Evolutionary conservation across 2,888 invertebrate species (phyloP), one percentile per base, ranked within the genome.

Genomic region (Drosophila nr. medialis): DNA sequence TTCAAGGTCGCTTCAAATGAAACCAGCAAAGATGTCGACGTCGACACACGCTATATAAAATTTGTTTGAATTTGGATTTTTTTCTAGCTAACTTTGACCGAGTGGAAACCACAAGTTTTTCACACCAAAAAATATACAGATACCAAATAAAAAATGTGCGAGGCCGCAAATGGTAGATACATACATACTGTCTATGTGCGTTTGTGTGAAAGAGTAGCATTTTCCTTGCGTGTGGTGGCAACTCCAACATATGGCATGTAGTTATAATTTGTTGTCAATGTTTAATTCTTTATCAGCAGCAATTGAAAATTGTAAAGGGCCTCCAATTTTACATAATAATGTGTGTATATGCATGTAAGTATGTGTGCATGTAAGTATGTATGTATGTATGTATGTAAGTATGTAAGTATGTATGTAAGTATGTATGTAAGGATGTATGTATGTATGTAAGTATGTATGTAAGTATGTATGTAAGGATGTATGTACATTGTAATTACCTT

Each of bases 1-100:
- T 90, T 91, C 91, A 91, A 91, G 91, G 91, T 80, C 92, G 77
- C 76, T 69, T 67, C 70, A 89, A 86, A 80, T 84, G 75, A 82
- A 81, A 83, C 87, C 83, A 84, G 48, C 83, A 66, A 60, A 60
- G 30, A 70, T 32, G 69, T 59, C 60, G 63, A 64, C 56, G 29
- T 56, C 29, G 13, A 1, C 38, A 29, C 27, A 21, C 36, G 27
- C 54, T 38, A 40, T 36, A 68, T 77, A 81, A 85, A 88, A 82
- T 85, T 70, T 76, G 62, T 60, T 71, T 68, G 59, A 69, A 60
- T 80, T 69, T 67, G 13, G 27, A 65, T 63, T 53, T 69, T 66
- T 27, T 60, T 55, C 49, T 56, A 32, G 45, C 63, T 45, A 45
- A 64, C 49, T 72, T 78, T 75, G 58, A 58, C n/a, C 65, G 48